Percentiles rank a stretch among this genome's conserved stretches.
These are phyloP conservation scores for Sternotherus odoratus DNA, from an alignment of 2,797 vertebrate species.

Conservation along the genomic window DNA sequence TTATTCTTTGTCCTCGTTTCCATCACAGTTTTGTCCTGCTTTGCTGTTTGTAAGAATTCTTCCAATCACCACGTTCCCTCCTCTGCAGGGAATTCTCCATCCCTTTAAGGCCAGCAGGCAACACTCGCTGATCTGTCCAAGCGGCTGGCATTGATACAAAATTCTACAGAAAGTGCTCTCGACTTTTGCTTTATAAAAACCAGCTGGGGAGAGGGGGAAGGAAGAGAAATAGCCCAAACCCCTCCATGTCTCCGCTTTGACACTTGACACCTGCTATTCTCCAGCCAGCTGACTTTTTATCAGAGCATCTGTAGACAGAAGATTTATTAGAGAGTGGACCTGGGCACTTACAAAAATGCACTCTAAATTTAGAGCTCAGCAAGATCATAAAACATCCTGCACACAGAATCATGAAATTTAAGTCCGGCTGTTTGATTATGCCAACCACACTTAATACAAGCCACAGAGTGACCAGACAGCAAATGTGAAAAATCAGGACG, in stretches of 20 bases:
- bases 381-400: not conserved
- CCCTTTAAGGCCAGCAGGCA: not conserved
- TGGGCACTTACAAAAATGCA: not conserved
- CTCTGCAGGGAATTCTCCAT: not conserved
- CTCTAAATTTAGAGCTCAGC: conserved; percentile 22
- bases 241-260: not conserved
- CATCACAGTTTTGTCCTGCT: not conserved
- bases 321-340: not conserved
- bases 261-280: conserved; percentile 21
- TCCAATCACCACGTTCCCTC: not conserved
- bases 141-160: not conserved
- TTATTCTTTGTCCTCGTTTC: not conserved
- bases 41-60: not conserved
- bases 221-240: not conserved
- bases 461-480: not conserved
- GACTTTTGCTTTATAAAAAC: not conserved
- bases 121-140: not conserved
- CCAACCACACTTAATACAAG: not conserved
- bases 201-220: not conserved
- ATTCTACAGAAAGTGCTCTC: not conserved
- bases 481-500: too few species aligned
- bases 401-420: not conserved
- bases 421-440: not conserved
- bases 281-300: not conserved
- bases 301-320: not conserved